A percentile compares a stretch with the other conserved stretches of the same genome.
phyloP scores from a whole-genome alignment of 1,140 invertebrate genomes.

The Pantala flavescens region DNA sequence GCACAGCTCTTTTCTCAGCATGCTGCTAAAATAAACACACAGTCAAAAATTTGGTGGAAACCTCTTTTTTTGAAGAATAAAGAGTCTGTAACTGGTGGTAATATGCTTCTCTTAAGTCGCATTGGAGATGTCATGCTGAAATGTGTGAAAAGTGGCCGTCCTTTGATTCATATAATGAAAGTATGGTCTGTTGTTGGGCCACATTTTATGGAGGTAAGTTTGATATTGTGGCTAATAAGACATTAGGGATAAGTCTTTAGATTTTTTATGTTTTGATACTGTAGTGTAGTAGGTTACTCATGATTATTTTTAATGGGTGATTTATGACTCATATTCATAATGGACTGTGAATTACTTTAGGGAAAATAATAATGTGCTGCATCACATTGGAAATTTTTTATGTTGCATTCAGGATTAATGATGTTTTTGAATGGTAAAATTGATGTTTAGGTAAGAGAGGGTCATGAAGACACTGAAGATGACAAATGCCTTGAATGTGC shows the following conservation, averaged over 20 bases:
- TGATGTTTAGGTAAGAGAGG: no score
- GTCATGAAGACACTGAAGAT: no score
- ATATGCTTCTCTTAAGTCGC: conserved; percentile 53
- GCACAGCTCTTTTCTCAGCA: conserved; percentile 51
- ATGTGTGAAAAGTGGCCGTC: conserved; percentile 73
- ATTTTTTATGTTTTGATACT: no score
- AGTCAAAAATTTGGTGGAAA: conserved; percentile 14
- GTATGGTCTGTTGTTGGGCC: conserved; percentile 82
- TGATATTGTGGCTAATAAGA: not conserved
- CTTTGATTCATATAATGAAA: conserved; percentile 80
- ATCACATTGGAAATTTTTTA: no score
- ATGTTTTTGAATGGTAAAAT: no score
- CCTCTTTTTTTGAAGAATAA: conserved; percentile 20
- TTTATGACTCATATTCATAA: no score
- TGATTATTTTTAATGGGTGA: not conserved
- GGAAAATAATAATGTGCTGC: no score
- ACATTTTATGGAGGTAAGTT: conserved; percentile 75
- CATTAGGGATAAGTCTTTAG: not conserved
- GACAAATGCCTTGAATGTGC: no score
- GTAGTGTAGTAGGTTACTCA: not conserved
- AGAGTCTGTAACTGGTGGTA: conserved; percentile 20
- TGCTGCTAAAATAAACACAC: conserved; percentile 2
- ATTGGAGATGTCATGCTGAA: conserved; percentile 79
- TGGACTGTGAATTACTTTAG: no score
- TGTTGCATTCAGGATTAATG: no score